These are phyloP conservation scores for Apaloderma vittatum DNA, from an alignment of 2,113 vertebrate species.

Conservation along the genomic window DNA sequence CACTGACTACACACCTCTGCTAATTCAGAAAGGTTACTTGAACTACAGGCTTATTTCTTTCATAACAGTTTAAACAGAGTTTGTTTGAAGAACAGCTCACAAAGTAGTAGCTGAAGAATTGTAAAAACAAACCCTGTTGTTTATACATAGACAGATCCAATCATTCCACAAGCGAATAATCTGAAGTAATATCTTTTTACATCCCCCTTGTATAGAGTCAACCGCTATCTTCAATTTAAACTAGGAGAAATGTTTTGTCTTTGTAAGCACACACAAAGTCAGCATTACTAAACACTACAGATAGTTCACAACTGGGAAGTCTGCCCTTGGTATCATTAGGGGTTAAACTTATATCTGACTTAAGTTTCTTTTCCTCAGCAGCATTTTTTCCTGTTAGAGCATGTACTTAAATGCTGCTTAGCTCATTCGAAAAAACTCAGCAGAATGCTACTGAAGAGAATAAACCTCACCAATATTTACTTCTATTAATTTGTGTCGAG, in stretches of 20 bases:
- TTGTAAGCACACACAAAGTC: neutral
- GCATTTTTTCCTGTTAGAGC: neutral
- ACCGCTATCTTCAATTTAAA: neutral
- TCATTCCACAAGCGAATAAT: neutral
- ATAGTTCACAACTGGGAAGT: neutral
- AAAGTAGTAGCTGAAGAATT: neutral
- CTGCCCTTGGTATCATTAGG: neutral
- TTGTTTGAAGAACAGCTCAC: neutral
- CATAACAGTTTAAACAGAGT: neutral
- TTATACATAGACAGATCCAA: neutral
- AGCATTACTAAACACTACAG: neutral
- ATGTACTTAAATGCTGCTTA: neutral
- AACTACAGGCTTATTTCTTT: neutral
- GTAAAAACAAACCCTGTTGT: neutral
- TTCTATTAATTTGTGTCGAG: neutral
- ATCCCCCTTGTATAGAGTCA: neutral
- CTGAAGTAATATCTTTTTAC: neutral
- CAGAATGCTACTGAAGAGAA: neutral
- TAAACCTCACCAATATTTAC: neutral
- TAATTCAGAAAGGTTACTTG: neutral
- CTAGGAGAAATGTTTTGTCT: neutral
- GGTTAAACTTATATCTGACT: neutral
- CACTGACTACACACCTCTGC: neutral
- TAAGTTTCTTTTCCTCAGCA: neutral
- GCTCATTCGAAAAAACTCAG: neutral